phyloP scores from a whole-genome alignment of 2,113 vertebrate species.

The Saccopteryx bilineata region DNA sequence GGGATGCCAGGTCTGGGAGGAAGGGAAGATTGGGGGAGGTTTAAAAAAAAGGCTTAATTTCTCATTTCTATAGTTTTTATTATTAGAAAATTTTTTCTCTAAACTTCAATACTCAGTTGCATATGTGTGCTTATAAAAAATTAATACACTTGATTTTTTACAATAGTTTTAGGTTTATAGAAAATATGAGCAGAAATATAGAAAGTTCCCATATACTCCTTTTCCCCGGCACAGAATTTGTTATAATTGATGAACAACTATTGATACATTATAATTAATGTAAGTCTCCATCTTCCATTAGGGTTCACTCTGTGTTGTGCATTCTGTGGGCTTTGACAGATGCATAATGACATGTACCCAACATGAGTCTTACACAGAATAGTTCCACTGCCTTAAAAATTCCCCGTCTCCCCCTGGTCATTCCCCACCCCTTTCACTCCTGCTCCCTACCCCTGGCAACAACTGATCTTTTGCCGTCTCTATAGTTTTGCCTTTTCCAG shows the following conservation, averaged over 20 bases:
- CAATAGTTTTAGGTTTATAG: background rate
- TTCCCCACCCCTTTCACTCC: background rate
- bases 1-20: background rate
- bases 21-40: background rate
- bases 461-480: background rate
- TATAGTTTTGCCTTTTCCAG: background rate
- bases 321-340: background rate
- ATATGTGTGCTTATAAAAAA: background rate
- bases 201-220: background rate
- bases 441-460: background rate
- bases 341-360: background rate
- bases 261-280: background rate
- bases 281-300: background rate
- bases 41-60: background rate
- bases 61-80: background rate
- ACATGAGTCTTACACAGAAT: background rate
- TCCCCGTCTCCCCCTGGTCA: background rate
- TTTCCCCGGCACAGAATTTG: background rate
- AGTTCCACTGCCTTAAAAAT: background rate
- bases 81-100: background rate
- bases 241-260: background rate
- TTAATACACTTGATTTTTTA: background rate
- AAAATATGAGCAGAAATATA: background rate
- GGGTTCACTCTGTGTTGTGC: background rate
- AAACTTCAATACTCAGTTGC: background rate